Evolutionary conservation across 1,140 invertebrate genomes (phyloP).

Genomic region (Drosophila yakuba): DNA sequence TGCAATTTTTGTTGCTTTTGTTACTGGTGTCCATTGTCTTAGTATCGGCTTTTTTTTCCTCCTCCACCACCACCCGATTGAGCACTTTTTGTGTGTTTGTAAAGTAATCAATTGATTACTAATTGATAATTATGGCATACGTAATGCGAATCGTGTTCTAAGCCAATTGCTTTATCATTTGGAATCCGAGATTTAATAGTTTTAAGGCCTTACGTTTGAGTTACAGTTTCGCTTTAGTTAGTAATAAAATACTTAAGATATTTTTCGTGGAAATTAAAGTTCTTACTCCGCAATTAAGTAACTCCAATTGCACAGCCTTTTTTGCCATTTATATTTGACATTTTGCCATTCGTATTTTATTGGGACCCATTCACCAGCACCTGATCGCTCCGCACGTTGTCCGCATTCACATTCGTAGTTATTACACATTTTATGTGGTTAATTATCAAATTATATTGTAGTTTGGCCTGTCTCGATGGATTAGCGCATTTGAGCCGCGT

Average conservation of each 20-base stretch:
- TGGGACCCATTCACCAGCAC: constrained; percentile 20
- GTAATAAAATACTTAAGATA: too few relatives aligned
- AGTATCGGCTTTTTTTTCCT: constrained; percentile 1
- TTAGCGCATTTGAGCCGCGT: constrained; percentile 42
- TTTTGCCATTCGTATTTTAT: constrained; percentile 6
- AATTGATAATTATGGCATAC: constrained; percentile 80
- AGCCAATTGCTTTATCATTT: not conserved
- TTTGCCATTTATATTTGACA: constrained; percentile 13
- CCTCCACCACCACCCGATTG: not conserved
- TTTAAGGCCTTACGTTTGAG: too few relatives aligned
- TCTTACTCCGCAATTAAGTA: not conserved
- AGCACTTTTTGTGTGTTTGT: constrained; percentile 30
- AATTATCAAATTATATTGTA: constrained; percentile 72
- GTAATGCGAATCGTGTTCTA: constrained; percentile 39
- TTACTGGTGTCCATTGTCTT: constrained; percentile 44
- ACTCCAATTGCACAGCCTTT: not conserved
- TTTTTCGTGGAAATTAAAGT: not conserved
- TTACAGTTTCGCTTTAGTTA: too few relatives aligned
- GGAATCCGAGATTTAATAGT: not conserved
- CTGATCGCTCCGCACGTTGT: not conserved
- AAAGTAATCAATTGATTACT: constrained; percentile 80
- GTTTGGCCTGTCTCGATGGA: constrained; percentile 59
- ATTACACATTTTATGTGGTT: constrained; percentile 60
- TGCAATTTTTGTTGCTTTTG: constrained; percentile 42
- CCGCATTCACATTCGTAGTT: constrained; percentile 45